Base-by-base conservation (phyloP, 2,888 invertebrate genomes). In the Drosophila maculinotata region DNA sequence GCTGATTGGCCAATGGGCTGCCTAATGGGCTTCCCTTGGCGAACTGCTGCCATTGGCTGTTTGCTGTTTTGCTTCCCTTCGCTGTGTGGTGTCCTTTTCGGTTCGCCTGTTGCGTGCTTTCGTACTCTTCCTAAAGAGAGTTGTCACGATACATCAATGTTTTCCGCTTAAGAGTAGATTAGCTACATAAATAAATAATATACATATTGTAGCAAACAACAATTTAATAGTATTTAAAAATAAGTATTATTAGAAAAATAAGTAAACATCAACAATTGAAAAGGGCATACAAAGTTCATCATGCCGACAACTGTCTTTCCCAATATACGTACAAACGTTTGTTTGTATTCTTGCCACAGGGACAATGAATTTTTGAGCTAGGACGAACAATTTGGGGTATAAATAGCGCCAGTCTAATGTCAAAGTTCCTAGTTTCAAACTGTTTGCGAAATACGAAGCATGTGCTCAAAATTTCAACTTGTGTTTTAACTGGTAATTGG, bases 11-110 rank as follows among this genome's bases (percentile, higher is more conserved):
- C 59, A 56, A 23, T 8, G 12, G 8, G 0, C n/a, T 15, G 42
- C 26, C 9, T 23, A n/a, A n/a, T n/a, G 39, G 60, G 39, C 45
- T 62, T 42, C 23, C 10, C 48, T 45, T 35, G 60, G 23, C 76
- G 23, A 23, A 10, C 20, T 30, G 62, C 36, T 64, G 41, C 45
- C 57, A 83, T 83, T 83, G 83, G 83, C 59, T 63, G 56, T 20
- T 20, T 28, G 52, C 35, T 17, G 14, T 28, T 36, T 31, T 47
- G 41, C 54, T 51, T 54, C 38, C 54, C 35, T 53, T 26, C 20
- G n/a, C 23, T 26, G 38, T 23, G 35, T 12, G 6, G 17, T 39
- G 35, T 67, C 23, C 60, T 47, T 42, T 52, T n/a, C 33, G 26
- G 6, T 48, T 26, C 15, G 62, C 49, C 60, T 39, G 65, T 45